Base-by-base conservation (phyloP, 2,113 vertebrate species). In the Cavia aperea region DNA sequence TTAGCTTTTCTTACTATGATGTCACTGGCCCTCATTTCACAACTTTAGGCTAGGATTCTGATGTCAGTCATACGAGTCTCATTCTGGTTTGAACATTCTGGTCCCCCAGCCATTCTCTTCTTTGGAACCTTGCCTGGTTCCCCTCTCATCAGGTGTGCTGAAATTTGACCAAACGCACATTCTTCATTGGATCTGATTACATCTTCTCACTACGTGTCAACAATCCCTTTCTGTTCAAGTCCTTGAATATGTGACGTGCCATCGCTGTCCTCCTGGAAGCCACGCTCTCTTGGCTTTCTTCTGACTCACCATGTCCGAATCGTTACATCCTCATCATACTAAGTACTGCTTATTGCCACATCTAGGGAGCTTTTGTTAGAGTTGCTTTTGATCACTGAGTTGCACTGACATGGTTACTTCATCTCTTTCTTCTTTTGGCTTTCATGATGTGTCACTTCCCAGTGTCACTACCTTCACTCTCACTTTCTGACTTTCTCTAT, bases 311-410 rank as follows among this genome's bases (percentile, higher is more conserved):
- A 8, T 49, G 33, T 43, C 54, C 70, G 46, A 84, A 58, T 16
- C 13, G 70, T 63, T 86, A 21, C 46, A 43, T 60, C 36, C 29
- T 24, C 16, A 23, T 83, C 79, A 78, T 91, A n/a, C 87, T 87
- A 24, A 87, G 87, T 78, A 56, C n/a, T 66, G 49, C 46, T 81
- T 39, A 92, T 94, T 95, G 86, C 77, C 39, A 72, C 83, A 93
- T 89, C 21, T 5, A 62, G 29, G 56, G 46, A 58, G 60, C 62
- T 95, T 93, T 89, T 79, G 36, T 91, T 90, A 93, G 88, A 60
- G 39, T 77, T 83, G 39, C 46, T 90, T 86, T 81, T 79, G 83
- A 65, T 90, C 54, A 88, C 51, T 12, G 43, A 65, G 33, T 19
- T 77, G 11, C 81, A n/a, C 19, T 49, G 78, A 79, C 31, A 81